Evolutionary conservation across 64 coral and sea anemone genomes (phyloP).

Genomic region (Astreopora myriophthalma): DNA sequence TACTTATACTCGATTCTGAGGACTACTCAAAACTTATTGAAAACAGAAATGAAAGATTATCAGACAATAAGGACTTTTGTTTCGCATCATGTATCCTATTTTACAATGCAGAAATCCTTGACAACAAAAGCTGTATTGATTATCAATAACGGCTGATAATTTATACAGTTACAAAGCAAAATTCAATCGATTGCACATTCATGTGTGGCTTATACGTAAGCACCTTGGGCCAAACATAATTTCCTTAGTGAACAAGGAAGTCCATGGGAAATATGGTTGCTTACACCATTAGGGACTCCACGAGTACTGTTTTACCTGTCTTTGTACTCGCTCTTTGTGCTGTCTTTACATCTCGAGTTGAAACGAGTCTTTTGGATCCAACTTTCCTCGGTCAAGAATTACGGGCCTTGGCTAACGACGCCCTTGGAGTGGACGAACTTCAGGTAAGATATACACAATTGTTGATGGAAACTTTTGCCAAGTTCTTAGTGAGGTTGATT

Average conservation of each 20-base stretch:
- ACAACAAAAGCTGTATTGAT: background rate
- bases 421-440: slow-evolving; percentile 25
- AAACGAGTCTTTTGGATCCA: background rate
- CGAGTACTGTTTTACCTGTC: background rate
- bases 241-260: too few relatives aligned
- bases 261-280: background rate
- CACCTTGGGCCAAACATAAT: background rate
- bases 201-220: background rate
- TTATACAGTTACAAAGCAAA: background rate
- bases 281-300: background rate
- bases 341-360: background rate
- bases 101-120: background rate
- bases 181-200: background rate
- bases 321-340: background rate
- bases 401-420: background rate
- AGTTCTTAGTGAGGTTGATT: too few relatives aligned
- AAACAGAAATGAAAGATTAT: background rate
- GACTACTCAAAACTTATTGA: too few relatives aligned
- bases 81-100: background rate
- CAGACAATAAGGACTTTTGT: background rate
- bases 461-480: background rate
- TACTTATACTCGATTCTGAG: too few relatives aligned
- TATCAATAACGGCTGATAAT: background rate
- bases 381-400: background rate
- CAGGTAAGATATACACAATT: background rate